These are phyloP conservation scores for Apodemia duryi DNA, from an alignment of 2,888 invertebrate species.

Conservation along the genomic window DNA sequence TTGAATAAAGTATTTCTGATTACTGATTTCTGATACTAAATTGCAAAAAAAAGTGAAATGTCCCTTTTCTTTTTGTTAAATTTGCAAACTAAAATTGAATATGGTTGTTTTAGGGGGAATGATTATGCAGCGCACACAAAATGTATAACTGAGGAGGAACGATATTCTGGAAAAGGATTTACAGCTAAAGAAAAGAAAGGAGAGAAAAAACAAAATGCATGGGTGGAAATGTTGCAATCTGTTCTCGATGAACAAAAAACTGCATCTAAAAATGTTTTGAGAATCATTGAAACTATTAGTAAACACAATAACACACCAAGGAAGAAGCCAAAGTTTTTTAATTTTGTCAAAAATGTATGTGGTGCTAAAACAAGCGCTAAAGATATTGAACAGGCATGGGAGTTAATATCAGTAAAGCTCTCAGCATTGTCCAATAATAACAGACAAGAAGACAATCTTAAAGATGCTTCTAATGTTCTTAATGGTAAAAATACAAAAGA, in stretches of 20 bases:
- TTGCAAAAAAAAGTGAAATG: no score
- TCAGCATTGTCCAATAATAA: slow-evolving; percentile 59
- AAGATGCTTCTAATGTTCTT: slow-evolving; percentile 22
- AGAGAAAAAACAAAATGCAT: slow-evolving; percentile 90
- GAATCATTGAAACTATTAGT: slow-evolving; percentile 83
- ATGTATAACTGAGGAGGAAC: slow-evolving; percentile 91
- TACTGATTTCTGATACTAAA: no score
- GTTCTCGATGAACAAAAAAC: slow-evolving; percentile 79
- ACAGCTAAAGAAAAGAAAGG: slow-evolving; percentile 89
- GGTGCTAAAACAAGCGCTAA: slow-evolving; percentile 76
- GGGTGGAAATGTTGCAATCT: slow-evolving; percentile 86
- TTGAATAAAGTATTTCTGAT: no score
- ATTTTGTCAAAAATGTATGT: slow-evolving; percentile 84
- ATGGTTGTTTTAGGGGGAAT: slow-evolving; percentile 78
- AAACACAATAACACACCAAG: slow-evolving; percentile 90
- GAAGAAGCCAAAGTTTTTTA: slow-evolving; percentile 90
- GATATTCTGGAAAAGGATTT: slow-evolving; percentile 92
- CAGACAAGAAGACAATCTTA: slow-evolving; percentile 28
- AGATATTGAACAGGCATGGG: slow-evolving; percentile 84
- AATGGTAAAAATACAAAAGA: slow-evolving; percentile 29
- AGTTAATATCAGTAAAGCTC: slow-evolving; percentile 79
- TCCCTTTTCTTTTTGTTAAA: no score
- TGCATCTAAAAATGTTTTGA: slow-evolving; percentile 77
- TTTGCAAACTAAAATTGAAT: no score
- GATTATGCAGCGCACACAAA: slow-evolving; percentile 89